Base-by-base conservation (phyloP, 2,113 vertebrate genomes). In the Calyptommatus sinebrachiatus region DNA sequence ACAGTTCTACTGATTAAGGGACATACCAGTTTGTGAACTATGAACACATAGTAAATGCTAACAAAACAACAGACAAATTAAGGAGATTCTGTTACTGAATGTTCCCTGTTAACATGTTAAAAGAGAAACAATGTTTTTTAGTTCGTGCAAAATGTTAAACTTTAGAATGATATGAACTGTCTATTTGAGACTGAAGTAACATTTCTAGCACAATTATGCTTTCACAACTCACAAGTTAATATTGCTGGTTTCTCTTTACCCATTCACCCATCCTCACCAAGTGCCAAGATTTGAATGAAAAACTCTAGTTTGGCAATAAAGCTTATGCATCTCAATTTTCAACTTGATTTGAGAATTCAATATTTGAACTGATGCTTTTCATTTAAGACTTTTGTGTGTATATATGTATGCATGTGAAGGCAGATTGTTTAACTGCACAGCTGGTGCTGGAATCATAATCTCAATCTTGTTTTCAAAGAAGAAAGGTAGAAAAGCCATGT, bases 171-270 rank as follows among this genome's bases (percentile, higher is more conserved):
- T 78, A 84, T 80, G 83, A 85, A 85, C 84, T 85, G 35, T 90
- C 0, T 1, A 26, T 85, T 29, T 83, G 84, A 91, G 85, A 90
- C 90, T 85, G 65, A 82, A 41, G 71, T 81, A 73, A 74, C 89
- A 87, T 89, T 89, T 83, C 84, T 78, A 87, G 83, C 75, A 67
- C 83, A 85, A 73, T 89, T 87, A 83, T 66, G 70, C 73, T 89
- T 79, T 78, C 71, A n/a, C 83, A 76, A 82, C 85, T 67, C 76
- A 1, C 53, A 57, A 57, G 53, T 75, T 69, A 82, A 71, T 0
- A 0, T 76, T 84, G 24, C n/a, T 48, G 28, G 60, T 87, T 67
- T 83, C 77, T 80, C 18, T n/a, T 24, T n/a, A 24, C 24, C 22
- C 35, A 21, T 18, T 31, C 20, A 48, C 22, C 26, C 67, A 87